phyloP scores from a whole-genome alignment of 2,888 invertebrate genomes.

The Ceriagrion tenellum region DNA sequence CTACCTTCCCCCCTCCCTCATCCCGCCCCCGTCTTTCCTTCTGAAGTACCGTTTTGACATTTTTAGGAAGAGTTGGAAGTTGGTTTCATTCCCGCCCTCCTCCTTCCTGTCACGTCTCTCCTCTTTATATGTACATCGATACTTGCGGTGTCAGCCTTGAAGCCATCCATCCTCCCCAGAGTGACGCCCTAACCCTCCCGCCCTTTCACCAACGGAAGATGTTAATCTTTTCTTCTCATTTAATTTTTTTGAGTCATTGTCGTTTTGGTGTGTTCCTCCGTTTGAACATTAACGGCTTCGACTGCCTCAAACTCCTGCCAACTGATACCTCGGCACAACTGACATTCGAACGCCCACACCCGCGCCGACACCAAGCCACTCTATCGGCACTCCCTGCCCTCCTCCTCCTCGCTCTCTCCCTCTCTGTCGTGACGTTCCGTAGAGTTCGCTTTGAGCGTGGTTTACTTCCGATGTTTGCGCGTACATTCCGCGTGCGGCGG shows the following conservation, averaged over 20 bases:
- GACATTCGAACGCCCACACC: too few relatives aligned
- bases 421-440: background rate
- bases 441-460: background rate
- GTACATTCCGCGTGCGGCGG: background rate
- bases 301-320: background rate
- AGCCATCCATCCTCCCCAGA: background rate
- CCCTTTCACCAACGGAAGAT: background rate
- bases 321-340: background rate
- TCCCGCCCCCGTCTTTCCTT: background rate
- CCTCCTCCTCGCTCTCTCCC: background rate
- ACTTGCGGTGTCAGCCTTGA: background rate
- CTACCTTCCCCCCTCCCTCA: background rate
- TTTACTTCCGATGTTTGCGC: background rate
- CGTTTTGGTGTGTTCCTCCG: background rate
- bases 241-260: background rate
- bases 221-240: slow-evolving; percentile 9
- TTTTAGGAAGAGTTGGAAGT: background rate
- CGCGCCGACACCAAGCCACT: too few relatives aligned
- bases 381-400: background rate
- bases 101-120: background rate
- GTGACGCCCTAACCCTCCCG: background rate
- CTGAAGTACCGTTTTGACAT: slow-evolving; percentile 9
- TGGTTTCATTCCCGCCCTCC: background rate
- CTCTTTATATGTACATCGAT: too few relatives aligned
- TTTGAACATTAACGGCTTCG: background rate